These are phyloP conservation scores for Aphelocoma californica DNA, from an alignment of 2,797 vertebrate species.

Conservation along the genomic window DNA sequence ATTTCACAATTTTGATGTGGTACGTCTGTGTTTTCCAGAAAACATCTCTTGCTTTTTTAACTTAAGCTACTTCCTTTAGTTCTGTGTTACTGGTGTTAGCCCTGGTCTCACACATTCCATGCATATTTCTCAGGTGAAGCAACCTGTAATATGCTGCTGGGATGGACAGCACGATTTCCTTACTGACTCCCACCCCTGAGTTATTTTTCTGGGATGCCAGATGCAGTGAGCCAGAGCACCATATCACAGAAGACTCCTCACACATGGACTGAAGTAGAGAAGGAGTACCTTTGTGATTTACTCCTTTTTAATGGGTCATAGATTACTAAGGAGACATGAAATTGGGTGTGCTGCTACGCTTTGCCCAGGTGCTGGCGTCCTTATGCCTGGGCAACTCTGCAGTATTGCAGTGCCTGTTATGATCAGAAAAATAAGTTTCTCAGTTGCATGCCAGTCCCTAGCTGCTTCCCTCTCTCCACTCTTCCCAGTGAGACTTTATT, in stretches of 20 bases:
- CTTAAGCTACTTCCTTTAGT: background rate
- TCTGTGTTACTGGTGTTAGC: background rate
- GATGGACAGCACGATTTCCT: background rate
- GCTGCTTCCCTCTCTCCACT: background rate
- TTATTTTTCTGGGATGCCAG: background rate
- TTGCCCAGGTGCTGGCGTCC: background rate
- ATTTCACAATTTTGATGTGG: background rate
- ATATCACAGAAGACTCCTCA: background rate
- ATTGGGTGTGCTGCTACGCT: background rate
- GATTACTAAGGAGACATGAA: background rate
- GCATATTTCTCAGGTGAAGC: slow-evolving; percentile 26
- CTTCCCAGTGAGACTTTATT: background rate
- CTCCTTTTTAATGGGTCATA: background rate
- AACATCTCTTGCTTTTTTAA: background rate
- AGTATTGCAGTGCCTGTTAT: background rate
- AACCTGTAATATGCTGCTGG: background rate
- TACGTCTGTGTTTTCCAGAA: background rate
- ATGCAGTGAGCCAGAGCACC: fast-evolving
- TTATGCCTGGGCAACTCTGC: background rate
- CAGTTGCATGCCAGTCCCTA: fast-evolving
- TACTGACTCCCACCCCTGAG: background rate
- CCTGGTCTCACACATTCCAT: background rate
- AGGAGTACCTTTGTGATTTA: background rate
- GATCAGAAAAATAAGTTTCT: background rate
- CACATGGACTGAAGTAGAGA: background rate